Percentiles rank a stretch among this genome's conserved stretches.
Evolutionary conservation across 2,888 invertebrate species (phyloP).

Genomic region (Operophtera brumata): DNA sequence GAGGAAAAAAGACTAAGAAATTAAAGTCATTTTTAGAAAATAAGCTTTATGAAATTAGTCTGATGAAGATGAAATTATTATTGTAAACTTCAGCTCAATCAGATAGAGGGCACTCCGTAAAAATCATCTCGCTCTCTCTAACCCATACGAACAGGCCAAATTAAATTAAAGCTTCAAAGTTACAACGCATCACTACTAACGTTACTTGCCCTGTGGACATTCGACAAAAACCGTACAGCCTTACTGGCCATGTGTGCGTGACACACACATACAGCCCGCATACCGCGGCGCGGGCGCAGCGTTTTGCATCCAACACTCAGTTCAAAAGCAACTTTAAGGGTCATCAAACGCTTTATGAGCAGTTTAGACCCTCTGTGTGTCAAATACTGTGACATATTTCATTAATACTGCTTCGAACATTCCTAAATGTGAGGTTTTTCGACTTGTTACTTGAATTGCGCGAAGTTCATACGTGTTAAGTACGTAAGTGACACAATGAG

Average conservation of each 20-base stretch:
- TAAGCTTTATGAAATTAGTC: too few relatives aligned
- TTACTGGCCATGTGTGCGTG: conserved; percentile 49
- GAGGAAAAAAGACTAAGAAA: too few relatives aligned
- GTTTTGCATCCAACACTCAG: conserved; percentile 75
- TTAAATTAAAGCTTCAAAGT: conserved; percentile 40
- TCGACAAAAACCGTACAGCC: conserved; percentile 79
- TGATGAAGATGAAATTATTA: too few relatives aligned
- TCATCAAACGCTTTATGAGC: conserved; percentile 74
- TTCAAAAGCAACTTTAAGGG: conserved; percentile 71
- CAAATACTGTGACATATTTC: conserved; percentile 49
- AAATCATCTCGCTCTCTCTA: too few relatives aligned
- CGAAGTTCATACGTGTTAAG: conserved; percentile 5
- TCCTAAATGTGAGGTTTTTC: not conserved
- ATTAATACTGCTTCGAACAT: conserved; percentile 18
- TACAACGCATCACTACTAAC: conserved; percentile 54
- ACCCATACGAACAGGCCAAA: too few relatives aligned
- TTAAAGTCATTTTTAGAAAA: too few relatives aligned
- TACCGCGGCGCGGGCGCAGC: conserved; percentile 71
- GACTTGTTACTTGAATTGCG: not conserved
- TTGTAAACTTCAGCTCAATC: too few relatives aligned
- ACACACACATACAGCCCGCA: conserved; percentile 60
- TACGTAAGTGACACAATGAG: conserved; percentile 9
- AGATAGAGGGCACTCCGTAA: too few relatives aligned
- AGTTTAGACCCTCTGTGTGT: conserved; percentile 43
- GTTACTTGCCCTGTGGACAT: conserved; percentile 79